phyloP scores from a whole-genome alignment of 2,888 invertebrate species.

The Phaedon cochleariae region DNA sequence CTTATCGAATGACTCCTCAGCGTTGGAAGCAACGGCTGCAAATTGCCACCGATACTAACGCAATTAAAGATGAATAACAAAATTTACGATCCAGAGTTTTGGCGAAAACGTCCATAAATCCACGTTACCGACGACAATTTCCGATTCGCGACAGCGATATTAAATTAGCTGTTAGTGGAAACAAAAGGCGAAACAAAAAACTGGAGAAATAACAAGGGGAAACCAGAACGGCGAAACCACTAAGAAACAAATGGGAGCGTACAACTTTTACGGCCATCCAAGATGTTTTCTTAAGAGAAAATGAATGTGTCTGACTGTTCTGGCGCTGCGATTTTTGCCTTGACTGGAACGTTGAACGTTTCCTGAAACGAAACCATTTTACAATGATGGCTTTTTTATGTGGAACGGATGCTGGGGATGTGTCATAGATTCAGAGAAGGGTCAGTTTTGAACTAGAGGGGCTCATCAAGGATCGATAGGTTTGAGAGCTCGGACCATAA shows the following conservation, averaged over 20 bases:
- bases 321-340: neutral
- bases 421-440: neutral
- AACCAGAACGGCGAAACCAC: conserved; percentile 18
- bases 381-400: conserved; percentile 1
- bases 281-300: conserved; percentile 10
- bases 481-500: neutral
- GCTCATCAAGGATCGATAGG: neutral
- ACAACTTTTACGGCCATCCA: conserved; percentile 14
- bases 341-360: neutral
- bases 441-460: neutral
- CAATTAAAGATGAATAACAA: conserved; percentile 21
- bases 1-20: neutral
- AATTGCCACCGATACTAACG: conserved; percentile 14
- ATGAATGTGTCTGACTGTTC: conserved; percentile 15
- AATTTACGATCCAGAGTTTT: conserved; percentile 16
- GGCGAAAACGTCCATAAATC: conserved; percentile 20
- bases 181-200: conserved; percentile 22
- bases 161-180: conserved; percentile 26
- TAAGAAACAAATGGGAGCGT: conserved; percentile 14
- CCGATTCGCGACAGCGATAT: conserved; percentile 24
- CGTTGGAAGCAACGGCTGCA: conserved; percentile 7
- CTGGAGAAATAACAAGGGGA: conserved; percentile 21
- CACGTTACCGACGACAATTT: conserved; percentile 21
- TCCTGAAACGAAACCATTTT: neutral
- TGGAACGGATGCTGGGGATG: neutral